A percentile compares a stretch with the other conserved stretches of the same genome.
These are phyloP conservation scores for Rhincodon typus DNA, from an alignment of 2,797 vertebrate genomes.

Conservation along the genomic window DNA sequence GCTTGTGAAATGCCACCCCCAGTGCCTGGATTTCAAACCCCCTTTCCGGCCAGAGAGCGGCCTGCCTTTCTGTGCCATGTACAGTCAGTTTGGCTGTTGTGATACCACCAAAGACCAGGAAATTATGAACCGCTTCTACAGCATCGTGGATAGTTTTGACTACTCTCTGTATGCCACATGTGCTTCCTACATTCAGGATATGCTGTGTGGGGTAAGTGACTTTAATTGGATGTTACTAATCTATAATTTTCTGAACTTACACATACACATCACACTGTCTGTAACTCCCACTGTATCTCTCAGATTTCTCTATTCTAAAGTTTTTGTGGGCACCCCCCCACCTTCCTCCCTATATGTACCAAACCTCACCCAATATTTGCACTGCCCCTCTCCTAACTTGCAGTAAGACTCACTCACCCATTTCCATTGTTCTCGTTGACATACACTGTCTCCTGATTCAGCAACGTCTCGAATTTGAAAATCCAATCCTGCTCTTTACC, in stretches of 20 bases:
- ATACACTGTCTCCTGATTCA: neutral
- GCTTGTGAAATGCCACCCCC: conserved; percentile 61
- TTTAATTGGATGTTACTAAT: neutral
- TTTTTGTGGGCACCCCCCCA: neutral
- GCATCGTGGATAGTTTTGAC: conserved; percentile 63
- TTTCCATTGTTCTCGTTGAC: neutral
- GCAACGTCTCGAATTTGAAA: neutral
- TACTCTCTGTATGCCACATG: conserved; percentile 61
- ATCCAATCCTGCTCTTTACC: neutral
- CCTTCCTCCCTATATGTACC: neutral
- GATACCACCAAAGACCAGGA: conserved; percentile 64
- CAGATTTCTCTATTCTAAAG: neutral
- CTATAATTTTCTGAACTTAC: neutral
- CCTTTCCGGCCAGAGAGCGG: conserved; percentile 72
- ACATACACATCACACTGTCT: too few species aligned
- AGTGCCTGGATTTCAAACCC: conserved; percentile 91
- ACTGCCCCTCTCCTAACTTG: neutral
- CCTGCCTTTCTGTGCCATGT: conserved; percentile 76
- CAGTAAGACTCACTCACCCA: neutral
- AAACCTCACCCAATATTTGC: neutral
- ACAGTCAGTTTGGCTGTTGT: conserved; percentile 85
- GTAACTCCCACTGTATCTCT: neutral
- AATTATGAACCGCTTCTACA: conserved; percentile 67
- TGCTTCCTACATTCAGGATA: conserved; percentile 72
- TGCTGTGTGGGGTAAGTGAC: conserved; percentile 79